Percentiles rank a stretch among this genome's conserved stretches.
These are phyloP conservation scores for Zaprionus davidi DNA, from an alignment of 1,140 invertebrate species.

Conservation along the genomic window DNA sequence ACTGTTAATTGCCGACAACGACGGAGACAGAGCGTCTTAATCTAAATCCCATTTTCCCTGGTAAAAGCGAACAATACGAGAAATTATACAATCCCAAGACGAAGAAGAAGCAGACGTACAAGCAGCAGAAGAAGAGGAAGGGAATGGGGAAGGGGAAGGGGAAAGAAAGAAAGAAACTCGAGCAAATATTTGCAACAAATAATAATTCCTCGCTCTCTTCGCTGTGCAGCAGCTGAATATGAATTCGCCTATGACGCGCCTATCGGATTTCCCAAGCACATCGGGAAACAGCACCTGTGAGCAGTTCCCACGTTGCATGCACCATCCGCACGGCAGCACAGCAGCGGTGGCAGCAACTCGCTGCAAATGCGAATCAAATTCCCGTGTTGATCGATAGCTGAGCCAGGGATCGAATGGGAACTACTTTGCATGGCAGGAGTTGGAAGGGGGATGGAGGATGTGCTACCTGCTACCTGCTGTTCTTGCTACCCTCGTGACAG, in stretches of 20 bases:
- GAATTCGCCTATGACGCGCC: conserved; percentile 40
- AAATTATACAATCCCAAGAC: conserved; percentile 30
- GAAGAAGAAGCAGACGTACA: neutral
- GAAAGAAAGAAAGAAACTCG: conserved; percentile 28
- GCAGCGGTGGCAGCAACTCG: neutral
- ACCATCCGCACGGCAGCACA: neutral
- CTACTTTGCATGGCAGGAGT: conserved; percentile 29
- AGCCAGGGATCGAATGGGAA: conserved; percentile 21
- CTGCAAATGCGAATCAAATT: conserved; percentile 75
- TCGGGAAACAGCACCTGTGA: conserved; percentile 71
- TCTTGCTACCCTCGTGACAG: conserved; percentile 35
- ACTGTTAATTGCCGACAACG: conserved; percentile 63
- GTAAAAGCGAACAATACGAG: conserved; percentile 8
- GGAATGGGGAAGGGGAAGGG: neutral
- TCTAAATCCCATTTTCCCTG: conserved; percentile 50
- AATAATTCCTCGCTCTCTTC: neutral
- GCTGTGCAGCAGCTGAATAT: conserved; percentile 29
- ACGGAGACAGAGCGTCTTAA: conserved; percentile 25
- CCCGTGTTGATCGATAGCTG: conserved; percentile 63
- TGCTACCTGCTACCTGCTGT: conserved; percentile 17
- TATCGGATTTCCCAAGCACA: conserved; percentile 12
- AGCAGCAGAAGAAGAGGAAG: conserved; percentile 7
- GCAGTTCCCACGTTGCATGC: conserved; percentile 60
- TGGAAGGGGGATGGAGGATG: conserved; percentile 2
- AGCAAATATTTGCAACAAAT: conserved; percentile 75